phyloP scores from a whole-genome alignment of 2,888 invertebrate genomes.

The Luperina testacea region DNA sequence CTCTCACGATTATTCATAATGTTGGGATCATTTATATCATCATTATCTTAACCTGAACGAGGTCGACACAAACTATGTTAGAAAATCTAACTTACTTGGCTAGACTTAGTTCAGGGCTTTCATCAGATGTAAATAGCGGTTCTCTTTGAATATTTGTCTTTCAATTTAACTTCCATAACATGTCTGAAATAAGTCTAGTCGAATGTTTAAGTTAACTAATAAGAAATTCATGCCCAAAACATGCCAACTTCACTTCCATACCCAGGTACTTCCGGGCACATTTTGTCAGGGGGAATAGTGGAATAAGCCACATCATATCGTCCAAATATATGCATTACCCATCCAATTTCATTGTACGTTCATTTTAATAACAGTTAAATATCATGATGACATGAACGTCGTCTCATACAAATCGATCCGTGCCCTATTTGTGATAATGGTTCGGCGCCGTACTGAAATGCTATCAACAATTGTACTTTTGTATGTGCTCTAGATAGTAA shows the following conservation, averaged over 20 bases:
- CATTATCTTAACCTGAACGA: not conserved
- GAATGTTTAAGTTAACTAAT: not conserved
- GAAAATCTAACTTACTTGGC: not conserved
- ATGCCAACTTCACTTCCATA: not conserved
- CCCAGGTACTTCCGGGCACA: conserved; percentile 26
- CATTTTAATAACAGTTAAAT: conserved; percentile 23
- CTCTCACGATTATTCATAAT: not conserved
- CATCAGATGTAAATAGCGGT: conserved; percentile 6
- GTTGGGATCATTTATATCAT: not conserved
- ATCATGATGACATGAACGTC: conserved; percentile 24
- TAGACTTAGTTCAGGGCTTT: not conserved
- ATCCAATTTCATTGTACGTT: conserved; percentile 19
- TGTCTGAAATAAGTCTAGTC: not conserved
- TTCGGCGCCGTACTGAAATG: conserved; percentile 24
- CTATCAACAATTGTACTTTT: conserved; percentile 20
- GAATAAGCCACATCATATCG: not conserved
- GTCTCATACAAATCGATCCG: conserved; percentile 34
- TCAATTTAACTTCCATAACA: not conserved
- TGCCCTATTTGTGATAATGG: conserved; percentile 35
- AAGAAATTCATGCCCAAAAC: not conserved
- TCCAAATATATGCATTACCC: not conserved
- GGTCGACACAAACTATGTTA: not conserved
- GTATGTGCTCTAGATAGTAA: conserved; percentile 8
- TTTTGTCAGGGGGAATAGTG: no score
- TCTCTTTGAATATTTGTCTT: not conserved